Evolutionary conservation across 2,113 vertebrate genomes (phyloP).

Genomic region (Petrocephalus zakoni): DNA sequence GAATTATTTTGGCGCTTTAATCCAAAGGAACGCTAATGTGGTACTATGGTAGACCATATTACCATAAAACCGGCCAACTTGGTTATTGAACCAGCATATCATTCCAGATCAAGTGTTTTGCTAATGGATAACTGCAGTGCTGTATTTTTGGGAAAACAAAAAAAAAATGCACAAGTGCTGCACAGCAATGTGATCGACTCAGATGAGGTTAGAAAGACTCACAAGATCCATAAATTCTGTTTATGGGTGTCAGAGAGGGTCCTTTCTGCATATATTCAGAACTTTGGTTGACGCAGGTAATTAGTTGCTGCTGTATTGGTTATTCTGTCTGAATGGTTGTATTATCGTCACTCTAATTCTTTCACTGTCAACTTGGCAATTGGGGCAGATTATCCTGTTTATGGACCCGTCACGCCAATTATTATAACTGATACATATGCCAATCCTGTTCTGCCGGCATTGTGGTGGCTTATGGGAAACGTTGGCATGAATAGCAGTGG

Average conservation of each 20-base stretch:
- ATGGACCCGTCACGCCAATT: not conserved
- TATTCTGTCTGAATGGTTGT: not conserved
- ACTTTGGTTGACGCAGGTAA: not conserved
- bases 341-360: not conserved
- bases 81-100: not conserved
- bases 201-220: not conserved
- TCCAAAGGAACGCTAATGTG: not conserved
- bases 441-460: not conserved
- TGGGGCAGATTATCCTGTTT: not conserved
- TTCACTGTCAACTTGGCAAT: not conserved
- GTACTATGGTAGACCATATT: not conserved
- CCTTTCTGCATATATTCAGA: not conserved
- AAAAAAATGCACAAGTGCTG: not conserved
- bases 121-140: not conserved
- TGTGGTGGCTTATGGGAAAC: constrained; percentile 9
- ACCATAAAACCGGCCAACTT: not conserved
- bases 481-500: not conserved
- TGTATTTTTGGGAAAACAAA: not conserved
- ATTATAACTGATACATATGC: not conserved
- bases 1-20: too few relatives aligned
- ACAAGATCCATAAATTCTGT: not conserved
- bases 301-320: not conserved
- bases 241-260: not conserved
- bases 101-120: not conserved
- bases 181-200: not conserved